Evolutionary conservation across 2,888 invertebrate genomes (phyloP), one percentile per base, ranked within the genome.

Genomic region (Plusia festucae): DNA sequence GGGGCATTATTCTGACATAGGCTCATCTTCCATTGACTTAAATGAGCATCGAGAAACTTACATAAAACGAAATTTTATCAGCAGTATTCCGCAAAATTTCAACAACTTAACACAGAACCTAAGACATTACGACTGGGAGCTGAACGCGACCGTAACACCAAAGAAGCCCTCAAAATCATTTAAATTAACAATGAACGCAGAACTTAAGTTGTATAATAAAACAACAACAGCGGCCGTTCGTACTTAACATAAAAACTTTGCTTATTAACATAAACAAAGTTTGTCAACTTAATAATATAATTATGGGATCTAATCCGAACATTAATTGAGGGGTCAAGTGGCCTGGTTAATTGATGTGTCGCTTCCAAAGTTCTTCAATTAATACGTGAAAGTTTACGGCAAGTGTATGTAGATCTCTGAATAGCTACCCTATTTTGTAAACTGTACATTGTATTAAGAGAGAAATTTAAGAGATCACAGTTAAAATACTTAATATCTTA

Each of bases 321-420:
- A 60, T 59, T 15, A 65, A 34, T 16, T 49, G 24, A 53, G 56
- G 56, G 73, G 70, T 66, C 74, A 67, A 67, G 55, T 61, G 54
- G 55, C 15, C 74, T 77, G 79, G 70, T 77, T 76, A 76, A 78
- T 77, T 76, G 72, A 74, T 73, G 76, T 76, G 75, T 68, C 72
- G 70, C 71, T 65, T 57, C 56, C 15, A 57, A 73, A 82, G 76
- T 82, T 81, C 82, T 82, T 81, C 61, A 40, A 60, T 73, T 88
- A 88, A 90, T 88, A 82, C 85, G 82, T 87, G 46, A 49, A 49
- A 49, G 20, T 87, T 84, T 75, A 40, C 40, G 79, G 83, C 85
- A 86, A 88, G 83, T 83, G 79, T 84, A 85, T 82, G 82, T 79
- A 79, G 81, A 79, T 65, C 77, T 70, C 59, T 69, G 85, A 20